Percentiles rank a stretch among this genome's conserved stretches.
phyloP scores from a whole-genome alignment of 2,888 invertebrate genomes.

The Hirtodrosophila cameraria region DNA sequence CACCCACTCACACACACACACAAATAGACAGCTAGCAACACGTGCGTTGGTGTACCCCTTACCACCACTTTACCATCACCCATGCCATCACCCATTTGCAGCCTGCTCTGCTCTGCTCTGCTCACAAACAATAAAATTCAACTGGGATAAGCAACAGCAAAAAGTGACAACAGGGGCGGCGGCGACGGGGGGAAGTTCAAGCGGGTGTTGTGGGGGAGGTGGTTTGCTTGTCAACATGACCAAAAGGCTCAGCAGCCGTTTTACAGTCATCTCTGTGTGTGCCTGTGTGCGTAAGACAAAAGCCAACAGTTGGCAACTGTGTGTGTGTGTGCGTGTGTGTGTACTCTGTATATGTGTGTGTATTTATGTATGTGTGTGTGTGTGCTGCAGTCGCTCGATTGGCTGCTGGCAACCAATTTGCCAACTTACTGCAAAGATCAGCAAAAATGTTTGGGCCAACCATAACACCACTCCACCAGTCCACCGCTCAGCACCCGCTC shows the following conservation, averaged over 20 bases:
- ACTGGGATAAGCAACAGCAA: slow-evolving; percentile 70
- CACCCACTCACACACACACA: neutral
- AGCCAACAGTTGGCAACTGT: too few species aligned
- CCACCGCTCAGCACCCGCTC: neutral
- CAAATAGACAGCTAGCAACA: slow-evolving; percentile 39
- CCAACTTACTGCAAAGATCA: slow-evolving; percentile 79
- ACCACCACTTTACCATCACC: neutral
- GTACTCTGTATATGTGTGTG: slow-evolving; percentile 30
- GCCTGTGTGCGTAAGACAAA: slow-evolving; percentile 18
- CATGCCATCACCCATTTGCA: neutral
- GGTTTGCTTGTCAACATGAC: slow-evolving; percentile 70
- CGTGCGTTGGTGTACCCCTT: slow-evolving; percentile 18
- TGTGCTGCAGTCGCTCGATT: slow-evolving; percentile 48
- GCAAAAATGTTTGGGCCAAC: slow-evolving; percentile 59
- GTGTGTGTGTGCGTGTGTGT: slow-evolving; percentile 38
- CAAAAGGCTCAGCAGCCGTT: slow-evolving; percentile 57
- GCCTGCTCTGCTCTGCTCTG: slow-evolving; percentile 18
- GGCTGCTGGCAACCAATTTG: slow-evolving; percentile 73
- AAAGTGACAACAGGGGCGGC: slow-evolving; percentile 33
- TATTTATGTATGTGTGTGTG: slow-evolving; percentile 1
- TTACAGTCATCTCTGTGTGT: slow-evolving; percentile 13
- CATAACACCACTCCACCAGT: too few species aligned
- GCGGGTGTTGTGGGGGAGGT: neutral
- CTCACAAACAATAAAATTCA: slow-evolving; percentile 73
- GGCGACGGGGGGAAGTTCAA: neutral